phyloP scores from a whole-genome alignment of 2,888 invertebrate species.

The Seira ritae region DNA sequence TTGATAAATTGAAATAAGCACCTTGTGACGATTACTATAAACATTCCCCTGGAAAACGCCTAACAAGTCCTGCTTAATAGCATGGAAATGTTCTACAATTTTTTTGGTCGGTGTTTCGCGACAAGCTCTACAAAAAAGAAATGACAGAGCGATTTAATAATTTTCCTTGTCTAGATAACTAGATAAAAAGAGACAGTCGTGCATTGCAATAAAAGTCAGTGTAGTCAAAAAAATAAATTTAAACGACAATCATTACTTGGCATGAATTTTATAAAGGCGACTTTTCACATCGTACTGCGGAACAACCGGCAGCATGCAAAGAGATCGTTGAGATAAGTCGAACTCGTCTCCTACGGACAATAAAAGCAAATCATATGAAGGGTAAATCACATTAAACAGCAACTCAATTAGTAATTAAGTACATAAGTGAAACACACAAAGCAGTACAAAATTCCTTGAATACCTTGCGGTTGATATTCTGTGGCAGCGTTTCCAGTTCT shows the following conservation, averaged over 20 bases:
- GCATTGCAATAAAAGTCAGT: not conserved
- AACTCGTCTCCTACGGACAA: slow-evolving; percentile 60
- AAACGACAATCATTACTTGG: slow-evolving; percentile 54
- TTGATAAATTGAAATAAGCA: slow-evolving; percentile 25
- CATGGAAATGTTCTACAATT: slow-evolving; percentile 51
- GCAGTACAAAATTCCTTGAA: no score
- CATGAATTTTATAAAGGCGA: slow-evolving; percentile 65
- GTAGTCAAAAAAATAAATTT: not conserved
- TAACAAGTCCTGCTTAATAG: slow-evolving; percentile 48
- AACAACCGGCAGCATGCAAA: slow-evolving; percentile 59
- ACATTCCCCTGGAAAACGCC: slow-evolving; percentile 62
- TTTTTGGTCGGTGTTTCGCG: slow-evolving; percentile 32
- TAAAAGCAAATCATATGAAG: no score
- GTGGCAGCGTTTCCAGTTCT: not conserved
- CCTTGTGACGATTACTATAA: slow-evolving; percentile 45
- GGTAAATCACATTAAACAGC: no score
- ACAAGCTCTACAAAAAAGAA: slow-evolving; percentile 42
- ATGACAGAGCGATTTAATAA: not conserved
- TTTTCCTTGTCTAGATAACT: not conserved
- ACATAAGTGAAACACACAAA: no score
- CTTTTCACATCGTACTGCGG: slow-evolving; percentile 65
- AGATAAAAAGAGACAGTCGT: not conserved
- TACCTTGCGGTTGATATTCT: slow-evolving; percentile 47
- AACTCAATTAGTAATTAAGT: no score
- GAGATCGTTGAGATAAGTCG: slow-evolving; percentile 67